A percentile compares a stretch with the other conserved stretches of the same genome.
These are phyloP conservation scores for Scomberomorus guttatus DNA, from an alignment of 2,797 vertebrate species.

Conservation along the genomic window DNA sequence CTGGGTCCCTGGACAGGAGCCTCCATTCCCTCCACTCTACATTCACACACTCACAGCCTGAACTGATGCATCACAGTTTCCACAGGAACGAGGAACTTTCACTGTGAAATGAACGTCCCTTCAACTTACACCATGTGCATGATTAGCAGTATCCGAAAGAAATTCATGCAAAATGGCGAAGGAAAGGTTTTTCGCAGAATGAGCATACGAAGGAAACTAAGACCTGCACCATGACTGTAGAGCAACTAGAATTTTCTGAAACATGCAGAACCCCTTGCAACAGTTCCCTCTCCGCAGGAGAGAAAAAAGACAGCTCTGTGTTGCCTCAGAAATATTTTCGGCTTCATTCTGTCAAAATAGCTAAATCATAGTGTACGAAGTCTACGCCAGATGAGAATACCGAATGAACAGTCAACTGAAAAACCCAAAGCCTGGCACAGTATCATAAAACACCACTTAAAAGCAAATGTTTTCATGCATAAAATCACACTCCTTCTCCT, in stretches of 20 bases:
- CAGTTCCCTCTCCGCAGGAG: constrained; percentile 39
- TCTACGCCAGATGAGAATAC: constrained; percentile 39
- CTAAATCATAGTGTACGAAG: constrained; percentile 45
- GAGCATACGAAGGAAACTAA: constrained; percentile 40
- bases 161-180: constrained; percentile 30
- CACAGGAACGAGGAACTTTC: constrained; percentile 68
- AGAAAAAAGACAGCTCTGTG: constrained; percentile 62
- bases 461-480: constrained; percentile 7
- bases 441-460: constrained; percentile 19
- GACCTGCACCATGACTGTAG: constrained; percentile 39
- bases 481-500: constrained; percentile 5
- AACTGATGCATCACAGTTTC: constrained; percentile 60
- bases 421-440: constrained; percentile 14
- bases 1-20: constrained; percentile 74
- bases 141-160: constrained; percentile 8
- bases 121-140: constrained; percentile 8
- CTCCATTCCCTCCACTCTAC: constrained; percentile 64
- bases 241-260: constrained; percentile 51
- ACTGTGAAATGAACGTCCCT: constrained; percentile 40
- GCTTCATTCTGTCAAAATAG: constrained; percentile 61
- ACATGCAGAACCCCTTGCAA: constrained; percentile 51
- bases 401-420: constrained; percentile 31
- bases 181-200: constrained; percentile 17
- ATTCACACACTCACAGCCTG: constrained; percentile 64
- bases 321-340: constrained; percentile 57